Evolutionary conservation across 2,888 invertebrate species (phyloP).

Genomic region (Itoplectis maculator): DNA sequence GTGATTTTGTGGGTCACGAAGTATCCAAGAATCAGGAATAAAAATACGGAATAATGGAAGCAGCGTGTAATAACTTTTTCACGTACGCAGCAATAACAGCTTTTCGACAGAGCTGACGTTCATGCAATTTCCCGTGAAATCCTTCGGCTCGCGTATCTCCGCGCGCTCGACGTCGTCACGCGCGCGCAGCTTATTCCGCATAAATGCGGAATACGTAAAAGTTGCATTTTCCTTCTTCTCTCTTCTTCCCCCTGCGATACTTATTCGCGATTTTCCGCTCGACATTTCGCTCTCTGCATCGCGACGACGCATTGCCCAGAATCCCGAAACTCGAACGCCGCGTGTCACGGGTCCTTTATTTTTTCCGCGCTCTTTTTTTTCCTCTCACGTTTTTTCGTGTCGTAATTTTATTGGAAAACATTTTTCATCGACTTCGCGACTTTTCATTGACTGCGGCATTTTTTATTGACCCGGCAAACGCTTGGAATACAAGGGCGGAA

Average conservation of each 20-base stretch:
- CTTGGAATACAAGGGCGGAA: background rate
- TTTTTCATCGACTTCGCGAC: background rate
- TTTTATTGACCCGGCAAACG: background rate
- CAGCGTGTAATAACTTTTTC: too few species aligned
- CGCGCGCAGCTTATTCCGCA: too few species aligned
- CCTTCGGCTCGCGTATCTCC: too few species aligned
- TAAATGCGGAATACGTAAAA: too few species aligned
- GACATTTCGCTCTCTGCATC: background rate
- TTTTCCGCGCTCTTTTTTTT: background rate
- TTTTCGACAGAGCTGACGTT: too few species aligned
- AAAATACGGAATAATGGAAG: too few species aligned
- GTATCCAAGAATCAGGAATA: background rate
- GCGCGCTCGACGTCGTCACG: too few species aligned
- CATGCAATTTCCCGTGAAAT: too few species aligned
- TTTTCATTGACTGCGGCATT: background rate
- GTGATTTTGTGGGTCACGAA: background rate
- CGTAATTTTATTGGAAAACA: constrained; percentile 15
- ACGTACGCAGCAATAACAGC: too few species aligned
- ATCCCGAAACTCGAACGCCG: background rate
- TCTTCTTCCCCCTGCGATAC: background rate
- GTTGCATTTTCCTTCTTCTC: constrained; percentile 2
- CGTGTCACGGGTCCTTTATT: background rate
- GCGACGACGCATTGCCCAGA: background rate
- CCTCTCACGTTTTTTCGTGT: background rate
- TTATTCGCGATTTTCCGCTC: constrained; percentile 15